Base-by-base conservation (phyloP, 2,797 vertebrate species). In the Macrochelys suwanniensis region DNA sequence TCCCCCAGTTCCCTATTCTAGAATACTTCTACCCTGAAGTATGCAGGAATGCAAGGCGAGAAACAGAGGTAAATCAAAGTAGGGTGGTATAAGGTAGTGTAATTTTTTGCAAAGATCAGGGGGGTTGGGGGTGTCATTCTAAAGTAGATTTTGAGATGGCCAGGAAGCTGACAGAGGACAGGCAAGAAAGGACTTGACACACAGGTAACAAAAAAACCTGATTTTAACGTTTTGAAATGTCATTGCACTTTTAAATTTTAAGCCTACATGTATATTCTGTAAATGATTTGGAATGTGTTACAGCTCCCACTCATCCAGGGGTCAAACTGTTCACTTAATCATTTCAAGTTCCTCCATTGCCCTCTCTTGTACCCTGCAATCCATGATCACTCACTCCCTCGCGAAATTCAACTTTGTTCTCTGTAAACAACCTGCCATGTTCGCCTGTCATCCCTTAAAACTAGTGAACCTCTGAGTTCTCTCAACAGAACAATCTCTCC, bases 381-480 rank as follows among this genome's bases (percentile, higher is more conserved):
- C 80, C 80, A 89, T 87, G 94, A 93, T 59, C 84, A 96, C 96
- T 93, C 85, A 96, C 77, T 96, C 3, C 90, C 89, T 92, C 89
- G 11, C 13, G 37, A 51, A 80, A 80, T 80, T 80, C 78, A 80
- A 80, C 78, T 53, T 80, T 80, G 51, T 80, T 53, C 78, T 80
- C 53, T n/a, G n/a, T 80, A 80, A 54, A 54, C 51, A 53, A 53
- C 31, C 78, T 79, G 47, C 11, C 79, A 54, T 7, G 6, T 54
- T 80, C 7, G 2, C 21, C 28, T 17, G 26, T 50, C 17, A 21
- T 50, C 77, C 28, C 51, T 54, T 80, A 23, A 54, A 89, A 92
- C 93, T 93, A 95, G 94, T 89, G 94, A 96, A 97, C 88, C 78
- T 95, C 94, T 93, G 80, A 77, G 59, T 96, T 93, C 65, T 45